Conservation (phyloP, 2,113 vertebrate genomes). For the Xiphias gladius region DNA sequence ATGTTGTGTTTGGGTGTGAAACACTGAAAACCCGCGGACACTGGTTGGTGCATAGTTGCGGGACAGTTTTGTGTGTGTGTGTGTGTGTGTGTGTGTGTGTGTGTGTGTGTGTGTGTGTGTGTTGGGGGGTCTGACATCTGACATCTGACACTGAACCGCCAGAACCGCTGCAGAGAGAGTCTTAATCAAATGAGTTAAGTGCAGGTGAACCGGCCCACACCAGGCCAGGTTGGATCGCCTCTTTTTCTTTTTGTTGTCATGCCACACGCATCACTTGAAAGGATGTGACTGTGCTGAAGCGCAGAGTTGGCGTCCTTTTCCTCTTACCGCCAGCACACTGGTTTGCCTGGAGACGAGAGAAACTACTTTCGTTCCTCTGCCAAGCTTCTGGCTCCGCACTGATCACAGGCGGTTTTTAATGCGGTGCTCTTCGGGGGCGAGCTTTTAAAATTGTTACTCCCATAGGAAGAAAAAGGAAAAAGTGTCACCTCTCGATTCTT, state of each 20-base stretch:
- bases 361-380: not conserved
- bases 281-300: not conserved
- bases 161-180: not conserved
- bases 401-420: not conserved
- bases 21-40: too few species aligned
- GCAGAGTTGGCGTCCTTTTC: too few species aligned
- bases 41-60: not conserved
- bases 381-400: not conserved
- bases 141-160: too few species aligned
- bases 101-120: too few species aligned
- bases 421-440: not conserved
- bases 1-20: too few species aligned
- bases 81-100: too few species aligned
- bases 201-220: not conserved
- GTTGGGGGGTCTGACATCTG: too few species aligned
- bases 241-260: slow-evolving; percentile 32
- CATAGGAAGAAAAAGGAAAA: not conserved
- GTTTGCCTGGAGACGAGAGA: not conserved
- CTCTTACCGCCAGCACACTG: not conserved
- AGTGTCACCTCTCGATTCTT: not conserved
- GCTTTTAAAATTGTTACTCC: not conserved
- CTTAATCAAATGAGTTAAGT: not conserved
- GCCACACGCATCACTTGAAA: not conserved
- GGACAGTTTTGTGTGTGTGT: too few species aligned
- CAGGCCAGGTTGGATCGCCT: not conserved